Evolutionary conservation across 2,888 invertebrate genomes (phyloP).

Genomic region (Hirtodrosophila cameraria): DNA sequence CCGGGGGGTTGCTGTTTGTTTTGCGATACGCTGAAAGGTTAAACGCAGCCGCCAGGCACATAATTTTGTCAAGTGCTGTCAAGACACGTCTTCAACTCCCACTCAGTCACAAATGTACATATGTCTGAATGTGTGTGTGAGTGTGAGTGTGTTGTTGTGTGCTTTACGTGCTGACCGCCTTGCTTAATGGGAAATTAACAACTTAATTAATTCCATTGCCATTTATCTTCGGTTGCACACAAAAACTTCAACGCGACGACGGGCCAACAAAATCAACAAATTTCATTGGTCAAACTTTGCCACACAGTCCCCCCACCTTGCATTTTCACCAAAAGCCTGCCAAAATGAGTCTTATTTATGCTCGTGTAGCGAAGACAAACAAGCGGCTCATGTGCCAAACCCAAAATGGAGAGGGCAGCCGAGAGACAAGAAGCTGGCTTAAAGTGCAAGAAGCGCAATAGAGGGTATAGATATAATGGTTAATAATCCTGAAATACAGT

Average conservation of each 20-base stretch:
- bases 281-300: constrained; percentile 73
- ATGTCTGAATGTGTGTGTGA: constrained; percentile 18
- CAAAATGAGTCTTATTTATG: constrained; percentile 76
- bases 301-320: constrained; percentile 11
- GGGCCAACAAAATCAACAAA: constrained; percentile 72
- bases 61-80: constrained; percentile 80
- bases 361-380: constrained; percentile 70
- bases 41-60: constrained; percentile 73
- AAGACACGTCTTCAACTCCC: constrained; percentile 47
- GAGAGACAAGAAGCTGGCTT: constrained; percentile 21
- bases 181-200: constrained; percentile 84
- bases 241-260: constrained; percentile 54
- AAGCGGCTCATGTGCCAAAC: constrained; percentile 27
- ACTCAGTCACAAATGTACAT: constrained; percentile 21
- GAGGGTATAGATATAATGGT: constrained; percentile 3
- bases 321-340: constrained; percentile 2
- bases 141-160: constrained; percentile 36
- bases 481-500: neutral
- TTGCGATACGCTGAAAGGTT: constrained; percentile 67
- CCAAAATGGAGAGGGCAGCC: neutral
- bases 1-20: constrained; percentile 39
- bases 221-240: constrained; percentile 79
- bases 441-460: constrained; percentile 14
- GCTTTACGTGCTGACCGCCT: constrained; percentile 62
- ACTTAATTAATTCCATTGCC: constrained; percentile 84